Percentiles rank a stretch among this genome's conserved stretches.
Conservation (phyloP, 2,888 invertebrate species). For the Tipula unca region DNA sequence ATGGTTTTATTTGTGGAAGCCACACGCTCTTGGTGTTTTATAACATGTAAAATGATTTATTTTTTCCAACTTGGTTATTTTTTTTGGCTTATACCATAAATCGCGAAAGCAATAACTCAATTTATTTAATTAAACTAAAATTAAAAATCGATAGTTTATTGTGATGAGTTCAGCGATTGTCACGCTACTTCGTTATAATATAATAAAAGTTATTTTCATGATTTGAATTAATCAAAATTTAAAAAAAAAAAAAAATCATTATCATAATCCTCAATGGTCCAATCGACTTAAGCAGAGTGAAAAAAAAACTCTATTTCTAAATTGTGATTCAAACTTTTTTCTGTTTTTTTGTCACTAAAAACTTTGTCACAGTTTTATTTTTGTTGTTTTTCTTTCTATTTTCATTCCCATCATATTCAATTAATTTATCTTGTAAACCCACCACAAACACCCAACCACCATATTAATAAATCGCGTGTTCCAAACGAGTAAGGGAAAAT, state of each 20-base stretch:
- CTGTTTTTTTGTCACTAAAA: neutral
- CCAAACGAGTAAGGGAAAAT: neutral
- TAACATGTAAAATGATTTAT: too few relatives aligned
- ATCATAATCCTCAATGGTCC: slow-evolving; percentile 2
- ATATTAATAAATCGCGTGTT: neutral
- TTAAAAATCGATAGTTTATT: neutral
- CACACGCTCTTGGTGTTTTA: too few relatives aligned
- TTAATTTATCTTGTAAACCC: slow-evolving; percentile 8
- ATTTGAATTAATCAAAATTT: neutral
- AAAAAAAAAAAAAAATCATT: too few relatives aligned
- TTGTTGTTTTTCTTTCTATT: neutral
- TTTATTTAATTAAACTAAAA: neutral
- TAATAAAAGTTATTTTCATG: neutral
- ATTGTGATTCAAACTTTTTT: neutral
- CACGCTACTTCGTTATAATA: neutral
- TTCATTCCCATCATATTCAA: slow-evolving; percentile 8
- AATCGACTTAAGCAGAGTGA: neutral
- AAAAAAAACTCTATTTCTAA: neutral
- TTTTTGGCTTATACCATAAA: neutral
- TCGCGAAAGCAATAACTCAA: neutral
- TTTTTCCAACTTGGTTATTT: neutral
- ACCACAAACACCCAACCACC: neutral
- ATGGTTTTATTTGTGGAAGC: too few relatives aligned
- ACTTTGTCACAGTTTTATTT: neutral
- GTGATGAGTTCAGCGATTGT: neutral